Percentiles rank a stretch among this genome's conserved stretches.
Evolutionary conservation across 2,113 vertebrate genomes (phyloP).

Genomic region (Egretta garzetta): DNA sequence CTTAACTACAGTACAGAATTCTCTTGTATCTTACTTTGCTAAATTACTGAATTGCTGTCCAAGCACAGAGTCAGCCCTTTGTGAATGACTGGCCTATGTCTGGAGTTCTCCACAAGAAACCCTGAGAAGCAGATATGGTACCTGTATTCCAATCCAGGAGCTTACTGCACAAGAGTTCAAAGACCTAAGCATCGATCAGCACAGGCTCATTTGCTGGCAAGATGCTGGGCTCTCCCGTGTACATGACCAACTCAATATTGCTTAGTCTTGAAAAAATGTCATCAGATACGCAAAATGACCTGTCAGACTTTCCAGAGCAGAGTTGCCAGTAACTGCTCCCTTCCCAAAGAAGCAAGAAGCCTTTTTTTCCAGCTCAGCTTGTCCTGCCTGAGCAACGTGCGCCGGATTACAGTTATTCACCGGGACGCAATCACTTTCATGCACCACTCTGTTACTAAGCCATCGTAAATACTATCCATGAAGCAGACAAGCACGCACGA

Average conservation of each 20-base stretch:
- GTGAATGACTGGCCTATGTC: rapidly evolving
- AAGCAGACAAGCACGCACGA: neutral
- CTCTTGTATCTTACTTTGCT: neutral
- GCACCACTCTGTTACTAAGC: neutral
- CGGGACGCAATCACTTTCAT: neutral
- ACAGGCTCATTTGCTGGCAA: neutral
- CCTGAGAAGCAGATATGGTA: neutral
- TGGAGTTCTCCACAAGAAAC: neutral
- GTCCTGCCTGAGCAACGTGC: neutral
- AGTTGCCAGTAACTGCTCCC: neutral
- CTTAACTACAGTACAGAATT: neutral
- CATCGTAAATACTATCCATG: neutral
- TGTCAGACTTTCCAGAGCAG: neutral
- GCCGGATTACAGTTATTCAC: neutral
- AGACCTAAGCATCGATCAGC: neutral
- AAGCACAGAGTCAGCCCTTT: neutral
- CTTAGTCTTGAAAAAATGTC: neutral
- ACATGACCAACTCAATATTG: neutral
- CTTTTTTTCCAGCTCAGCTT: neutral
- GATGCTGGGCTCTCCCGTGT: neutral
- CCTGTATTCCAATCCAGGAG: neutral
- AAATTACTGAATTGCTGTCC: neutral
- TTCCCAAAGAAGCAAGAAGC: neutral
- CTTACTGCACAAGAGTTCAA: neutral
- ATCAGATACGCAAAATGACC: neutral